A percentile compares a stretch with the other conserved stretches of the same genome.
phyloP scores from a whole-genome alignment of 2,113 vertebrate genomes.

The Rhabdornis inornatus region DNA sequence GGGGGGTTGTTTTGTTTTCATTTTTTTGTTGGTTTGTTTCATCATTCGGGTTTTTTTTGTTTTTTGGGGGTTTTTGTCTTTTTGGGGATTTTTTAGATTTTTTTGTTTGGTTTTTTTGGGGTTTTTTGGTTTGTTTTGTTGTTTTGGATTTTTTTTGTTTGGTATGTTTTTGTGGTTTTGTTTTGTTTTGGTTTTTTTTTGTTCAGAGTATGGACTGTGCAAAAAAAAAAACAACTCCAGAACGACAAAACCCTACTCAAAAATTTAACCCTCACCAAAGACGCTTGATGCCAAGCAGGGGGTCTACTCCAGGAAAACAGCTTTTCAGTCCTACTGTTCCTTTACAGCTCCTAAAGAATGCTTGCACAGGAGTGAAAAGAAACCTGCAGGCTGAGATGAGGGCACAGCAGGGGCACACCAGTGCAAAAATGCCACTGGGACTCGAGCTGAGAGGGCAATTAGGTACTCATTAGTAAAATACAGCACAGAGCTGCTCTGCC shows the following conservation, averaged over 20 bases:
- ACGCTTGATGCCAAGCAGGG: neutral
- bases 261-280: neutral
- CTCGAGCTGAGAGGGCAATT: neutral
- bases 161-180: neutral
- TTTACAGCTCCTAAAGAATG: neutral
- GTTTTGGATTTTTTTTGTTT: too few species aligned
- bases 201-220: neutral
- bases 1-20: neutral
- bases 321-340: neutral
- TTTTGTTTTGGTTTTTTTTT: neutral
- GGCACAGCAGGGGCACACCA: neutral
- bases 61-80: neutral
- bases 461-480: neutral
- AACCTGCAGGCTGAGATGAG: neutral
- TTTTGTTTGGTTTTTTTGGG: too few species aligned
- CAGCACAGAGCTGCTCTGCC: neutral
- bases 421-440: neutral
- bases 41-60: too few species aligned
- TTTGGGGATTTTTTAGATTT: too few species aligned
- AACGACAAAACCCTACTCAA: neutral
- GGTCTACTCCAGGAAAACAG: neutral
- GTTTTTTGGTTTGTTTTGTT: neutral
- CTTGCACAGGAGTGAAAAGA: neutral
- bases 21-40: too few species aligned
- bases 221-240: neutral